Percentiles rank a stretch among this genome's conserved stretches.
phyloP scores from a whole-genome alignment of 2,797 vertebrate species.

The Peromyscus eremicus region DNA sequence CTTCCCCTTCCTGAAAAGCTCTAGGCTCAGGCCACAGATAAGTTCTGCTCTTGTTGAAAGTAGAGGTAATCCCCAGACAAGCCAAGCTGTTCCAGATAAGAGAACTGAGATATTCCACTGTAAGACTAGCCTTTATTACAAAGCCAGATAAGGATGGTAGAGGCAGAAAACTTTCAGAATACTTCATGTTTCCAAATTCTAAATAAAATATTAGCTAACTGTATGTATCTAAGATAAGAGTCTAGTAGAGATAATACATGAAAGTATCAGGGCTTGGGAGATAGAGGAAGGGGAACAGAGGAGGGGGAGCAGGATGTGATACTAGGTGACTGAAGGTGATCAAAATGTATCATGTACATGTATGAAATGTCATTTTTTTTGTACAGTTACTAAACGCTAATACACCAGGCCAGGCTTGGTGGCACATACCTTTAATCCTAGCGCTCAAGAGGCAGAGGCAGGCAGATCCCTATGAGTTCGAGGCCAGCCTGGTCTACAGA shows the following conservation, averaged over 20 bases:
- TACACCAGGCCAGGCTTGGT: background rate
- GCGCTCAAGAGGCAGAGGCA: background rate
- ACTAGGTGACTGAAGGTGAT: background rate
- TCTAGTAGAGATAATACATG: background rate
- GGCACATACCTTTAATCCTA: background rate
- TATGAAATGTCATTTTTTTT: background rate
- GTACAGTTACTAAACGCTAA: background rate
- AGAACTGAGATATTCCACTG: background rate
- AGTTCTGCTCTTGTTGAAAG: background rate
- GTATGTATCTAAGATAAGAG: background rate
- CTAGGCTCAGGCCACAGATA: background rate
- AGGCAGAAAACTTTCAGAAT: background rate
- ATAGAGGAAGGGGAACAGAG: background rate
- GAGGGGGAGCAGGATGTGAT: background rate
- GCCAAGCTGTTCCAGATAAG: conserved; percentile 44
- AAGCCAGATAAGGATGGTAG: conserved; percentile 14
- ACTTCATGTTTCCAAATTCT: conserved; percentile 29
- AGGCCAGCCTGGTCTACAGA: background rate
- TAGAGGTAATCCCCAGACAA: conserved; percentile 24
- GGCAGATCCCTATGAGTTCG: background rate
- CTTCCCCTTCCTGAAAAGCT: background rate
- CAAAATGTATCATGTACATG: background rate
- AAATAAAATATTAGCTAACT: conserved; percentile 44
- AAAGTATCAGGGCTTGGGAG: background rate
- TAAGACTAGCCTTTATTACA: conserved; percentile 36